Percentiles rank a stretch among this genome's conserved stretches.
These are phyloP conservation scores for Bicyclus anynana DNA, from an alignment of 1,140 invertebrate genomes.

Conservation along the genomic window DNA sequence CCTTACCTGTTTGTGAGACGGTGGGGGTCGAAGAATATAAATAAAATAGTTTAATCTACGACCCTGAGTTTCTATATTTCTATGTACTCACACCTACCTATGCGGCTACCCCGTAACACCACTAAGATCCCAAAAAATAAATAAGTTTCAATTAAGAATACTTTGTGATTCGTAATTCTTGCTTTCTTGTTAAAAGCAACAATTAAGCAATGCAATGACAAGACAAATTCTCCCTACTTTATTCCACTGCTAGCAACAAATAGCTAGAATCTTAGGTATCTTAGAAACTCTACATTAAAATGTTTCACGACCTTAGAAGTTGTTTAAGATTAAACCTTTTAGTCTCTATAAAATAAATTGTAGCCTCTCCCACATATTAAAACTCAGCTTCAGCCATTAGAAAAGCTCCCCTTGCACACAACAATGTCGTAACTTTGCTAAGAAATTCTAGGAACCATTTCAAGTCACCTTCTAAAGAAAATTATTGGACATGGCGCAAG, in stretches of 20 bases:
- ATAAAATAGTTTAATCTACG: too few species aligned
- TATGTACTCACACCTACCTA: too few species aligned
- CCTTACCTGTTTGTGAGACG: too few species aligned
- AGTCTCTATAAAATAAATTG: slow-evolving; percentile 7
- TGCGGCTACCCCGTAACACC: too few species aligned
- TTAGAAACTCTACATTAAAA: background rate
- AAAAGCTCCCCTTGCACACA: slow-evolving; percentile 12
- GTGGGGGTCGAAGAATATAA: too few species aligned
- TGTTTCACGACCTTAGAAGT: background rate
- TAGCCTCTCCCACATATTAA: slow-evolving; percentile 10
- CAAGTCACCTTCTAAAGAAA: slow-evolving; percentile 21
- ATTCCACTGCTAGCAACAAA: background rate
- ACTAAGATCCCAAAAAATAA: too few species aligned
- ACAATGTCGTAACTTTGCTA: slow-evolving; percentile 14
- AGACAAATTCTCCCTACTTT: too few species aligned
- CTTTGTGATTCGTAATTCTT: too few species aligned
- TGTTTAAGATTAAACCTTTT: background rate
- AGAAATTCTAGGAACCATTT: slow-evolving; percentile 21
- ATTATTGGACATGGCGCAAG: slow-evolving; percentile 13
- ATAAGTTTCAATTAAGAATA: too few species aligned
- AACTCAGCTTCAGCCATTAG: slow-evolving; percentile 14
- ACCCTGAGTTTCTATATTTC: too few species aligned
- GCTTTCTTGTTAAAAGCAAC: too few species aligned
- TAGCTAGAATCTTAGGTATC: background rate
- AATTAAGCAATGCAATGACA: too few species aligned